Base-by-base conservation (phyloP, 2,888 invertebrate genomes). In the Andrena haemorrhoa region DNA sequence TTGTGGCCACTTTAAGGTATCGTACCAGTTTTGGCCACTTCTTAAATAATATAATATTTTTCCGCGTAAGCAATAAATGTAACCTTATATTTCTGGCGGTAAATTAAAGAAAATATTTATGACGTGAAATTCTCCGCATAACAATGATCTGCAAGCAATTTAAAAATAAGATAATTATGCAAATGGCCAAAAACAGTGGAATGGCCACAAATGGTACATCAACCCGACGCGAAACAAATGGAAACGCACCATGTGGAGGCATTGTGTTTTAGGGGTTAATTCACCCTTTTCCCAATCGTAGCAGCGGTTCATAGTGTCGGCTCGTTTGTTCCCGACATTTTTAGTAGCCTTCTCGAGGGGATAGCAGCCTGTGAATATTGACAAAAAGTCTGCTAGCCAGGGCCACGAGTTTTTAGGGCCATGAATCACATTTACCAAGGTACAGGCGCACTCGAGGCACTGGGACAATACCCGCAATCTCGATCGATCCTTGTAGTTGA, bases 361-460 rank as follows among this genome's bases (percentile, higher is more conserved):
- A 41, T 41, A 41, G 2, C 26, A 8, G 8, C 1, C 6, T 5
- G 16, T 12, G 16, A 53, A 23, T 33, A 47, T 75, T 41, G 23
- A 64, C 69, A 61, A 72, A 71, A 78, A 68, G 33, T 78, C 68
- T 63, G 23, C n/a, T n/a, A 73, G 35, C 61, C 68, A 63, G 61
- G 68, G 53, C 23, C 33, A 23, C 56, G 6, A 23, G 56, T 47
- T 56, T 26, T 56, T 35, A 33, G 33, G 35, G 20, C 23, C 53
- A 23, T 51, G 31, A 61, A 56, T 76, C 66, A 35, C 58, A 35
- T 23, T 51, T 31, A 3, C 12, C 47, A 8, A 2, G 2, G 3
- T n/a, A 10, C 16, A 51, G 33, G 26, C 23, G 4, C n/a, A 26
- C 26, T 29, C 31, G 2, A 49, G 10, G 3, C 10, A 12, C 4